Evolutionary conservation across 2,113 vertebrate species (phyloP), one percentile per base, ranked within the genome.

Genomic region (Halichoeres trimaculatus): DNA sequence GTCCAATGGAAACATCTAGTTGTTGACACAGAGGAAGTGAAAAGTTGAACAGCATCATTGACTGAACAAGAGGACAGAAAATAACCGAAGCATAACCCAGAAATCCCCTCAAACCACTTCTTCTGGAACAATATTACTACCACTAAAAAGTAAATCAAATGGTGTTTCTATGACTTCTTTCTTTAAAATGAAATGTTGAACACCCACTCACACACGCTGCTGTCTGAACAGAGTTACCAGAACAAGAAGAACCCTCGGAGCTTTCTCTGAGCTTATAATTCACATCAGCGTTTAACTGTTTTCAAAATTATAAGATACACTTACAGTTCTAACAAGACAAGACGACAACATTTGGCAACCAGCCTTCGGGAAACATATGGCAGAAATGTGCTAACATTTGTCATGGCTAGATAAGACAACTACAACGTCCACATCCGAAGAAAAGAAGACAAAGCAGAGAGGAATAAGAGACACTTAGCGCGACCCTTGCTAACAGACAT

Each of bases 361-460:
- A 65, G 22, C 19, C 55, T 56, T 19, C n/a, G 45, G 20, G 24
- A 73, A 62, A 77, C 71, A 72, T 60, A 73, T 73, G 59, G 70
- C 43, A 81, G 70, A 26, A 63, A 16, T 56, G 45, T 68, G 80
- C 82, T 85, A 68, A 53, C 77, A 55, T 52, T 47, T 56, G 48
- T 58, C 17, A 67, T 38, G 36, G 73, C 80, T 74, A 70, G 70
- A 85, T 34, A 78, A 81, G 36, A 82, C 71, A 83, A 79, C 71
- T 70, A 65, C 67, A 86, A 45, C 55, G 56, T 26, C 73, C 60
- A 76, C 19, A 74, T 54, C 67, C 57, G 40, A 80, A 10, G 9
- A 20, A n/a, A 43, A 45, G 4, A 24, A 34, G 47, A 72, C 62
- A 78, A 81, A 63, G 24, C 60, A 70, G 62, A 41, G 14, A 6